Conservation (phyloP, 2,797 vertebrate genomes). For the Buphagus erythrorhynchus region DNA sequence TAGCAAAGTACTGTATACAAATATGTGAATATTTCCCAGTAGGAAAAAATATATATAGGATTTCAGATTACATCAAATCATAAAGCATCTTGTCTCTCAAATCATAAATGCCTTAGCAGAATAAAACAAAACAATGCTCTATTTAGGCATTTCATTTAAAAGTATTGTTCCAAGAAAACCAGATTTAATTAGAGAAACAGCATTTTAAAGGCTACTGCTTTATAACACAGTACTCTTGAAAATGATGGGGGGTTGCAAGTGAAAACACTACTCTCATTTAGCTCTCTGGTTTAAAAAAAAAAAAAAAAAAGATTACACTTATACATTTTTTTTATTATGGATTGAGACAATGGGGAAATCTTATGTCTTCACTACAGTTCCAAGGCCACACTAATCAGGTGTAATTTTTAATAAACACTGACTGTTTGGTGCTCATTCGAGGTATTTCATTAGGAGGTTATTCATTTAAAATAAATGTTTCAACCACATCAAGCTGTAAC, state of each 20-base stretch:
- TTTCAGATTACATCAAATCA: conserved; percentile 13
- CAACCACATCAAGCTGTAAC: conserved; percentile 80
- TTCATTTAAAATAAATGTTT: conserved; percentile 81
- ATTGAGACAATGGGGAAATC: conserved; percentile 76
- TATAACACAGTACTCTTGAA: conserved; percentile 48
- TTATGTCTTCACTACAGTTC: conserved; percentile 61
- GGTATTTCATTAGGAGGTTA: conserved; percentile 81
- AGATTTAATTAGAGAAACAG: conserved; percentile 72
- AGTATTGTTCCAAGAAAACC: conserved; percentile 38
- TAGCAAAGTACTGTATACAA: conserved; percentile 61
- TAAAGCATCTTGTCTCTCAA: conserved; percentile 17
- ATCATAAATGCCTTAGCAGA: conserved; percentile 16
- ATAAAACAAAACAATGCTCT: not conserved
- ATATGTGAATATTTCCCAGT: conserved; percentile 15
- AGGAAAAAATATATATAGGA: not conserved
- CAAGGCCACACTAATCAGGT: conserved; percentile 78
- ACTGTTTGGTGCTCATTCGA: conserved; percentile 77
- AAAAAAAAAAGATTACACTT: not conserved
- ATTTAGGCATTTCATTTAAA: conserved; percentile 14
- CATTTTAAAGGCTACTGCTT: conserved; percentile 60
- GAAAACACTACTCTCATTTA: conserved; percentile 64
- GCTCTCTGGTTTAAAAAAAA: conserved; percentile 52
- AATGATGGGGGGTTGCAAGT: conserved; percentile 56
- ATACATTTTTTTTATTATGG: not conserved
- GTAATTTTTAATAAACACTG: conserved; percentile 79